These are phyloP conservation scores for Tauraco hartlaubi DNA, from an alignment of 2,797 vertebrate genomes.

Conservation along the genomic window DNA sequence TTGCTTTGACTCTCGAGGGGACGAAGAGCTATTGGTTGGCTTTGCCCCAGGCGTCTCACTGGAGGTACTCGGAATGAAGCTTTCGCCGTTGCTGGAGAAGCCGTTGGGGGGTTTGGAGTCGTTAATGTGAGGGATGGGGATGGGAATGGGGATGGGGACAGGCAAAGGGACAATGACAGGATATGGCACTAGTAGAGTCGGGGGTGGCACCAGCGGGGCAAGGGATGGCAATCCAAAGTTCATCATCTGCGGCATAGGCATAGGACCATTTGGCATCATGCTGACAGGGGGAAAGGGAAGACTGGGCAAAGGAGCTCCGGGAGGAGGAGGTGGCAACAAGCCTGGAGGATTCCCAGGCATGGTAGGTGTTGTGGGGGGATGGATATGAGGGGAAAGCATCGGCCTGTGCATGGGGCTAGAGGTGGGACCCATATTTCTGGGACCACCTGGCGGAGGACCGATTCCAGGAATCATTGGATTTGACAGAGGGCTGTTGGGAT, in stretches of 20 bases:
- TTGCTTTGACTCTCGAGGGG: conserved; percentile 86
- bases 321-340: conserved; percentile 89
- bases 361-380: conserved; percentile 89
- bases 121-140: conserved; percentile 90
- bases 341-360: conserved; percentile 91
- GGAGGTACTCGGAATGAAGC: conserved; percentile 85
- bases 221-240: conserved; percentile 98
- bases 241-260: conserved; percentile 95
- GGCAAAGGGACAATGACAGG: conserved; percentile 97
- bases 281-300: conserved; percentile 92
- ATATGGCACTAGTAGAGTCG: conserved; percentile 97
- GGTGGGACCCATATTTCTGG: conserved; percentile 87
- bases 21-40: conserved; percentile 82
- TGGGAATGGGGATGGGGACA: conserved; percentile 96
- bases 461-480: conserved; percentile 96
- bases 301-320: conserved; percentile 88
- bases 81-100: conserved; percentile 88
- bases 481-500: conserved; percentile 93
- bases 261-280: conserved; percentile 95
- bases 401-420: conserved; percentile 97
- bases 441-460: conserved; percentile 88
- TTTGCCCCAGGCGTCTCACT: conserved; percentile 85
- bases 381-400: conserved; percentile 91
- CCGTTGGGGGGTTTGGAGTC: conserved; percentile 90
- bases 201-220: conserved; percentile 95